These are phyloP conservation scores for Pygmarrhopalites habei DNA, from an alignment of 1,140 invertebrate genomes.

Conservation along the genomic window DNA sequence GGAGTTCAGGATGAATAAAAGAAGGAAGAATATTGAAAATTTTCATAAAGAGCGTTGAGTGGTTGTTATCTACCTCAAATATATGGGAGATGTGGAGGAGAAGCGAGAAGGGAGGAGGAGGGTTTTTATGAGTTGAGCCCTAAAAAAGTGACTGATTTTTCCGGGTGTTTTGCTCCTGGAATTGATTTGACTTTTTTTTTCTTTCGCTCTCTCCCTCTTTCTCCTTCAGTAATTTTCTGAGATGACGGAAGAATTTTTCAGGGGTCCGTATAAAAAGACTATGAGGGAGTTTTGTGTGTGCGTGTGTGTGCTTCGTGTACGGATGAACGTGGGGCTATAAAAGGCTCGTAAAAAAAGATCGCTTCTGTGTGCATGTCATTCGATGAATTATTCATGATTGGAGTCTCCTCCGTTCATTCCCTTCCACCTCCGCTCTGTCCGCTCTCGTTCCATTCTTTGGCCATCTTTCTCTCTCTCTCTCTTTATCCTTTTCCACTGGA, in stretches of 20 bases:
- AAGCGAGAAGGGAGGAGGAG: too few relatives aligned
- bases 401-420: constrained; percentile 12
- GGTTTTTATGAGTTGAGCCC: too few relatives aligned
- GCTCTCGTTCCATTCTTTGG: constrained; percentile 1
- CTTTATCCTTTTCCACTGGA: background rate
- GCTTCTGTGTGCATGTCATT: constrained; percentile 35
- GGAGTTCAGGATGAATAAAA: too few relatives aligned
- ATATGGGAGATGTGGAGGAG: too few relatives aligned
- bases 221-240: constrained; percentile 7
- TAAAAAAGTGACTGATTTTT: too few relatives aligned
- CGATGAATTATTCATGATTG: constrained; percentile 36
- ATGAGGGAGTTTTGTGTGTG: background rate
- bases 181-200: background rate
- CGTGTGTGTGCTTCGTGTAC: background rate
- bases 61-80: too few relatives aligned
- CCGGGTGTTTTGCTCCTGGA: background rate
- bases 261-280: constrained; percentile 19
- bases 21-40: too few relatives aligned
- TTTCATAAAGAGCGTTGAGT: too few relatives aligned
- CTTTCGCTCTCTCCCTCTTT: background rate
- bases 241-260: constrained; percentile 16
- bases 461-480: background rate
- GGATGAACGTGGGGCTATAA: constrained; percentile 25
- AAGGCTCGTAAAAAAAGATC: constrained; percentile 34
- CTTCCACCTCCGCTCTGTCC: constrained; percentile 1